Percentiles rank a stretch among this genome's conserved stretches.
Conservation (phyloP, 2,888 invertebrate genomes). For the Ophioninae sp. region DNA sequence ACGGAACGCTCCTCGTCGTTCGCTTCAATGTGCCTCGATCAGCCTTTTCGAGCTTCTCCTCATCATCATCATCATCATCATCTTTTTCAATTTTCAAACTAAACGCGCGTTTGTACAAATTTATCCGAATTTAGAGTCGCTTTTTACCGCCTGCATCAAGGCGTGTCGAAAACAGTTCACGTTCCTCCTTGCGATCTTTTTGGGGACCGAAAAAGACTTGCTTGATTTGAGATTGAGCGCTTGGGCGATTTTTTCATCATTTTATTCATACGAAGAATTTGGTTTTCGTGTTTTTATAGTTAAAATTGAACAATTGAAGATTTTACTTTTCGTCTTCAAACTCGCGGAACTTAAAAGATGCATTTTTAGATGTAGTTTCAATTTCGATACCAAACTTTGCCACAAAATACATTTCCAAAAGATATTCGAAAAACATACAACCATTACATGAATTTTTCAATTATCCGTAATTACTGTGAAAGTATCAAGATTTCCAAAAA, state of each 20-base stretch:
- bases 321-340: neutral
- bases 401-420: neutral
- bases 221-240: neutral
- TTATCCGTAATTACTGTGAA: neutral
- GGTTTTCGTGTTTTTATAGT: neutral
- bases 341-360: neutral
- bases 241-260: neutral
- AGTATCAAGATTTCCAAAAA: neutral
- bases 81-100: neutral
- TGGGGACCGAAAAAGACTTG: neutral
- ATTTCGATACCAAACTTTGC: neutral
- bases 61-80: no score
- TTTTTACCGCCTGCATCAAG: neutral
- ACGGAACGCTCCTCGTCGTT: neutral
- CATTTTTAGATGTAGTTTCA: no score
- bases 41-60: neutral
- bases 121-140: neutral
- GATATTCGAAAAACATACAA: neutral
- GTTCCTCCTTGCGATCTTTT: neutral
- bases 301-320: neutral
- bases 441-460: neutral
- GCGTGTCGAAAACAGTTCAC: neutral
- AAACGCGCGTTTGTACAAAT: neutral
- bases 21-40: constrained; percentile 16
- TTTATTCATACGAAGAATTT: neutral